Evolutionary conservation across 2,888 invertebrate species (phyloP), one percentile per base, ranked within the genome.

Genomic region (Pachymerium ferrugineum): DNA sequence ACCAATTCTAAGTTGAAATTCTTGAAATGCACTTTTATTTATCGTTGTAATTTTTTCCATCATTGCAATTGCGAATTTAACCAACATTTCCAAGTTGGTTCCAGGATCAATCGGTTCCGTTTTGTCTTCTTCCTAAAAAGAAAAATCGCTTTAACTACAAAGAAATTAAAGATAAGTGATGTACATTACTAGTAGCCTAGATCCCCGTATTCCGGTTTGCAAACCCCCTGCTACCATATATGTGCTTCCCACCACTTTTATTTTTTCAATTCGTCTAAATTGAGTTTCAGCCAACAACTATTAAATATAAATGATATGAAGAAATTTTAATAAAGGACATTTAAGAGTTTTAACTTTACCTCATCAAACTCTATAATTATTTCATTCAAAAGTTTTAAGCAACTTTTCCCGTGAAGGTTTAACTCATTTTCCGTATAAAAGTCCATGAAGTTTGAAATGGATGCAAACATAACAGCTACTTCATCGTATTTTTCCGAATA

Each of bases 141-240:
- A n/a, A n/a, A n/a, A n/a, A n/a, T n/a, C n/a, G n/a, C n/a, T n/a
- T n/a, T n/a, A n/a, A n/a, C n/a, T n/a, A n/a, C n/a, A n/a, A n/a
- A n/a, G n/a, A n/a, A n/a, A n/a, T n/a, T n/a, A n/a, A n/a, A n/a
- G n/a, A n/a, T n/a, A n/a, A n/a, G n/a, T n/a, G n/a, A n/a, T n/a
- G n/a, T n/a, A n/a, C n/a, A n/a, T 54, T 70, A 76, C 76, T 75
- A 77, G 76, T 74, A 76, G 73, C 1, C n/a, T n/a, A n/a, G 89
- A 88, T 79, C 87, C 86, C 74, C 89, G 86, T 72, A 89, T 86
- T 31, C 87, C 89, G 0, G 91, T 89, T 78, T 91, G 90, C 70
- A 97, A 85, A 0, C 97, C 97, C 79, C 94, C 93, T 0, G 96
- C 97, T 1, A 96, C 97, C 97, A 97, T 97, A 80, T 97, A 97